A percentile compares a stretch with the other conserved stretches of the same genome.
Evolutionary conservation across 2,113 vertebrate genomes (phyloP).

Genomic region (Salvelinus alpinus): DNA sequence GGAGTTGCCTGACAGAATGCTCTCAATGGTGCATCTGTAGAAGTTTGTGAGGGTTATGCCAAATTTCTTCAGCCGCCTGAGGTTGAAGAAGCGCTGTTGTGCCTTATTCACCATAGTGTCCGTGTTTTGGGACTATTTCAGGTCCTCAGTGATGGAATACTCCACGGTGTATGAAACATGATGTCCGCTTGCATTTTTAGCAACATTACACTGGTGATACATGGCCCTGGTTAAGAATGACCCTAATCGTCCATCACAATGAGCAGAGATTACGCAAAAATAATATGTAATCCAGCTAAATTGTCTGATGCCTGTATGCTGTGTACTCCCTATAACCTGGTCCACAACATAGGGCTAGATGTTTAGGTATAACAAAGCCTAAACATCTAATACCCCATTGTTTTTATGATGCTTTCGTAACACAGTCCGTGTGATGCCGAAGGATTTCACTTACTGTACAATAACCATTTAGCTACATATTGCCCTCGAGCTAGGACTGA

Average conservation of each 20-base stretch:
- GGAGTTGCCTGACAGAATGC: too few relatives aligned
- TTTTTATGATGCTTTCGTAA: not conserved
- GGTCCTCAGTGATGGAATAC: not conserved
- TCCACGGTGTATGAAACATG: not conserved
- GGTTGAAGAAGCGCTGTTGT: too few relatives aligned
- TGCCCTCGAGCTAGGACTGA: not conserved
- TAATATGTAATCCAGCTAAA: slow-evolving; percentile 60
- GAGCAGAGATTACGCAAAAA: slow-evolving; percentile 52
- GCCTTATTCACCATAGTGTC: too few relatives aligned
- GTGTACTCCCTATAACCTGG: slow-evolving; percentile 10
- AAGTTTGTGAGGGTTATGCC: too few relatives aligned
- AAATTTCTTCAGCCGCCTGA: too few relatives aligned
- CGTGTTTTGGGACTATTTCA: too few relatives aligned
- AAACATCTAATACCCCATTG: not conserved
- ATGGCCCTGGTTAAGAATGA: slow-evolving; percentile 7
- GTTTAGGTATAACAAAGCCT: not conserved
- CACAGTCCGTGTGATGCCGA: not conserved
- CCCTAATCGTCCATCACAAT: slow-evolving; percentile 55
- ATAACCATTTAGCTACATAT: not conserved
- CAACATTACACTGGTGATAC: not conserved
- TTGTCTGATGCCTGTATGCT: slow-evolving; percentile 13
- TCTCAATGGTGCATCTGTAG: too few relatives aligned
- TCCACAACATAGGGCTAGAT: not conserved
- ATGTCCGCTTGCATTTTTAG: too few relatives aligned
- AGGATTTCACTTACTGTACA: not conserved